Base-by-base conservation (phyloP, 2,797 vertebrate genomes). In the Parambassis ranga region DNA sequence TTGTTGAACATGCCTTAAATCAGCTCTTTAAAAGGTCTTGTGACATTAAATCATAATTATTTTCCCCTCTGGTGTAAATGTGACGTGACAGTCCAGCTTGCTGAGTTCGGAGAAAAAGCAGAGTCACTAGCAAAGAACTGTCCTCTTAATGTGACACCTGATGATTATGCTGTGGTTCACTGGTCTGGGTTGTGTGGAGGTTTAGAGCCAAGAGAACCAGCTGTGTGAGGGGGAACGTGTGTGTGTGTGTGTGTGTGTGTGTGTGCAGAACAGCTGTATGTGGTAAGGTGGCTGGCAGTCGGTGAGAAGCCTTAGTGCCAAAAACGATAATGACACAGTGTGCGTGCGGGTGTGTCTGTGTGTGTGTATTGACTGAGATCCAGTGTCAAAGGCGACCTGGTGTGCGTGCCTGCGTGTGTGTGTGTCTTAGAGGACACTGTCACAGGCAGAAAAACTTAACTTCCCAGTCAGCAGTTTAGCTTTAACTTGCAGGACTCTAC, bases 81-180 rank as follows among this genome's bases (percentile, higher is more conserved):
- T 55, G 49, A 74, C 18, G 3, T 57, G 74, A 81, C 74, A 74
- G 68, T 63, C 36, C 38, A 19, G 43, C 41, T 60, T 77, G 83
- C 83, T 79, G 77, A 83, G 77, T 57, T 77, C 38, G 63, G 73
- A 71, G 65, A 82, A 83, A 77, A 83, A 77, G 52, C 49, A 38
- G 44, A 56, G 71, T 6, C 23, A 67, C 71, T 51, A 62, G 62
- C 4, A 13, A 49, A 68, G 70, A 64, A 72, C 61, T 35, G 72
- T 83, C 68, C 77, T 81, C 65, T 64, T 81, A 73, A 84, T 76
- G 83, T 84, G 88, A 85, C 86, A 88, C 83, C 84, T 84, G 84
- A 85, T 86, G 86, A 88, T 81, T 79, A 71, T 2, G 43, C 18
- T 31, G 53, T 23, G 73, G 74, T 84, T 83, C 78, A 64, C 63